These are phyloP conservation scores for Epizoanthus fatuus DNA, from an alignment of 92 coral and sea anemone genomes.

Conservation along the genomic window DNA sequence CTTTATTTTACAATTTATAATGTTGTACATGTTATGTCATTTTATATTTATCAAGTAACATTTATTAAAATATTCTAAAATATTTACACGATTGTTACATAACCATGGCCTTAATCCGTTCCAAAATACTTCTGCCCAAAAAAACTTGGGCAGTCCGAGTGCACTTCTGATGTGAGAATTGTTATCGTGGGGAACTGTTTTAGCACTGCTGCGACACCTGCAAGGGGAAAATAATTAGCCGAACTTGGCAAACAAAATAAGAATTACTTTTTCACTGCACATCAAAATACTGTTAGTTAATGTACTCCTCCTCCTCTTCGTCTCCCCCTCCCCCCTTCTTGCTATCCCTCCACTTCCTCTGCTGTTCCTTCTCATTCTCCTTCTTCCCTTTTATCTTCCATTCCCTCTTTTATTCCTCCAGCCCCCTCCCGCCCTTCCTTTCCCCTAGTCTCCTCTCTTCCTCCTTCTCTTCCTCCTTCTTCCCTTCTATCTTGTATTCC, in stretches of 20 bases:
- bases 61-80: not conserved
- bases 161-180: conserved; percentile 96
- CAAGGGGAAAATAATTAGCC: not conserved
- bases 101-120: conserved; percentile 66
- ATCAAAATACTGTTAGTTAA: too few relatives aligned
- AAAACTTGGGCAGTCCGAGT: conserved; percentile 83
- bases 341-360: too few relatives aligned
- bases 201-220: conserved; percentile 85
- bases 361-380: too few relatives aligned
- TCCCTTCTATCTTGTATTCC: too few relatives aligned
- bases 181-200: conserved; percentile 80
- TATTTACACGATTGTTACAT: not conserved
- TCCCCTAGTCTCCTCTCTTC: too few relatives aligned
- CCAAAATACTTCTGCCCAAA: conserved; percentile 99
- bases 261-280: not conserved
- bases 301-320: too few relatives aligned
- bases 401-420: too few relatives aligned
- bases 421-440: too few relatives aligned
- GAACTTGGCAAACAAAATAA: not conserved
- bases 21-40: not conserved
- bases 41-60: not conserved
- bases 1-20: too few relatives aligned
- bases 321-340: too few relatives aligned
- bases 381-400: too few relatives aligned
- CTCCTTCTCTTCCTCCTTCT: too few relatives aligned